These are phyloP conservation scores for Zelostemma sp. DNA, from an alignment of 1,140 invertebrate genomes.

Conservation along the genomic window DNA sequence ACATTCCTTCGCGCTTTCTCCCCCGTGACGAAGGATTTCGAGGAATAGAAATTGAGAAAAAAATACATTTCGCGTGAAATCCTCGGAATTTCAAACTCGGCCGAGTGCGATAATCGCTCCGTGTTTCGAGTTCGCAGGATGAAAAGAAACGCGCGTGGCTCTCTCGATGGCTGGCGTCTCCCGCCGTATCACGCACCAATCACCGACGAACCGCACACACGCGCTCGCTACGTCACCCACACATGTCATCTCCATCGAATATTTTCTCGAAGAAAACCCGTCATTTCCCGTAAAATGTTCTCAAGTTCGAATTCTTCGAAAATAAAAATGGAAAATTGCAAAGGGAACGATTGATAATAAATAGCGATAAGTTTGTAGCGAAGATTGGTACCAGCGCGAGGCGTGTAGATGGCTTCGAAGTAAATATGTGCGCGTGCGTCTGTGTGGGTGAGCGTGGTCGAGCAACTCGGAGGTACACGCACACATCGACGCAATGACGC, in stretches of 20 bases:
- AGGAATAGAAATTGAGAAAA: background rate
- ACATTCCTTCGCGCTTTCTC: background rate
- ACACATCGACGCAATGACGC: slow-evolving; percentile 20
- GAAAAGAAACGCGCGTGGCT: slow-evolving; percentile 36
- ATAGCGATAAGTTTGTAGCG: background rate
- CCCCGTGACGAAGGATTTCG: background rate
- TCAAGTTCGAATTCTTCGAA: too few species aligned
- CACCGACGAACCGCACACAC: slow-evolving; percentile 10
- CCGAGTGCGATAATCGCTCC: slow-evolving; percentile 31
- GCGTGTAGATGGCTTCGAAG: background rate
- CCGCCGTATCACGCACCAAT: slow-evolving; percentile 47
- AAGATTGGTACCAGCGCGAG: slow-evolving; percentile 7
- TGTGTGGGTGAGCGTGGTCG: slow-evolving; percentile 7
- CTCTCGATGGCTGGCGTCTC: slow-evolving; percentile 43
- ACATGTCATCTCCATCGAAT: background rate
- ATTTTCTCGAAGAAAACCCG: too few species aligned
- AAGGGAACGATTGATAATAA: slow-evolving; percentile 9
- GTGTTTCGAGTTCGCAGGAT: slow-evolving; percentile 25
- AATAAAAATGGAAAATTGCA: slow-evolving; percentile 1
- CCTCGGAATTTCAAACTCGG: slow-evolving; percentile 17
- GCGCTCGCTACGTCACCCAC: background rate
- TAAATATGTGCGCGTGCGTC: slow-evolving; percentile 16
- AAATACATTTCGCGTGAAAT: background rate
- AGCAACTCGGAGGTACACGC: slow-evolving; percentile 17
- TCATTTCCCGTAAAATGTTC: too few species aligned